These are phyloP conservation scores for Eumerus sabulonum DNA, from an alignment of 2,888 invertebrate genomes.

Conservation along the genomic window DNA sequence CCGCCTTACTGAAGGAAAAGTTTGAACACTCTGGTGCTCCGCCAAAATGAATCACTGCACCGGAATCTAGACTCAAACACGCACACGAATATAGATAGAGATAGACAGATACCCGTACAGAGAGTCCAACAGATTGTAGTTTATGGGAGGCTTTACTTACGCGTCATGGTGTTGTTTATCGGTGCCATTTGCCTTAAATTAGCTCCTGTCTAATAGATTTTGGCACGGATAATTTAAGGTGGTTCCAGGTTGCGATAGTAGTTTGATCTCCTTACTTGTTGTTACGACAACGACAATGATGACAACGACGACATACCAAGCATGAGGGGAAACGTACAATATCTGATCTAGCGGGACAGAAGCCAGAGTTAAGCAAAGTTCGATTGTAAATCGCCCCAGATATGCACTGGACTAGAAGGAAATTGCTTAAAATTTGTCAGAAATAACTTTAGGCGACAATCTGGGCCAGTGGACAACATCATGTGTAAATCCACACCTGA, in stretches of 20 bases:
- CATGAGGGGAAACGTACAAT: slow-evolving; percentile 22
- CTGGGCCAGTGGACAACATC: slow-evolving; percentile 65
- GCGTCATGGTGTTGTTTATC: slow-evolving; percentile 67
- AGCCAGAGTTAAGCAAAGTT: slow-evolving; percentile 49
- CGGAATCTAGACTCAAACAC: slow-evolving; percentile 50
- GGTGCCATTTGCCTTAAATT: slow-evolving; percentile 68
- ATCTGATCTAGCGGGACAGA: slow-evolving; percentile 61
- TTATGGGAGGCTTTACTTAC: slow-evolving; percentile 60
- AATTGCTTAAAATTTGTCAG: slow-evolving; percentile 68
- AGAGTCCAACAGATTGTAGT: slow-evolving; percentile 1
- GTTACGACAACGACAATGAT: not conserved
- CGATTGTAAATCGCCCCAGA: slow-evolving; percentile 57
- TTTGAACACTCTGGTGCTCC: slow-evolving; percentile 46
- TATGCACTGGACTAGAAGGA: slow-evolving; percentile 57
- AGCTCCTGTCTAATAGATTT: slow-evolving; percentile 68
- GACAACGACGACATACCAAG: not conserved
- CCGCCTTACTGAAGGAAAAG: slow-evolving; percentile 32
- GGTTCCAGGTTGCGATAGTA: slow-evolving; percentile 48
- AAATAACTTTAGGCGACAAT: slow-evolving; percentile 57
- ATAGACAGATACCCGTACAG: slow-evolving; percentile 1
- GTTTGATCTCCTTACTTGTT: slow-evolving; percentile 53
- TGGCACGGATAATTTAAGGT: slow-evolving; percentile 68
- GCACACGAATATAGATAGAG: not conserved
- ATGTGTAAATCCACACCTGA: slow-evolving; percentile 60
- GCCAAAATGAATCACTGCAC: slow-evolving; percentile 64